Conservation (phyloP, 1,140 invertebrate species). For the Drosophila nannoptera region DNA sequence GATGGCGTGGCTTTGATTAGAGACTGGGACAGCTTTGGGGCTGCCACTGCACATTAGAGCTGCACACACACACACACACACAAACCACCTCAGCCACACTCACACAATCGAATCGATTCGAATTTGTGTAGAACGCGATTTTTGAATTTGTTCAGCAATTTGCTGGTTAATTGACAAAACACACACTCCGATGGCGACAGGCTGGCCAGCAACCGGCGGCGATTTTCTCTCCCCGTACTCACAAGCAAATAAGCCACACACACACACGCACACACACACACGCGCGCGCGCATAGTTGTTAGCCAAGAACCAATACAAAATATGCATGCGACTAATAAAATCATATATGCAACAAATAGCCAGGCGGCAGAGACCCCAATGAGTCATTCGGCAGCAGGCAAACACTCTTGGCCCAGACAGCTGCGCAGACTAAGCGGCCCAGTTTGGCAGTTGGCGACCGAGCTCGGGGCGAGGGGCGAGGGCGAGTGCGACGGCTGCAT, state of each 20-base stretch:
- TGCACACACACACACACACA: constrained; percentile 2
- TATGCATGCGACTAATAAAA: constrained; percentile 70
- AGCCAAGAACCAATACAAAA: constrained; percentile 27
- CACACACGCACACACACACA: constrained; percentile 20
- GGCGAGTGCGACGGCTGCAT: background rate
- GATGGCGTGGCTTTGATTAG: constrained; percentile 70
- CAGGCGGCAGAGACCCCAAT: constrained; percentile 67
- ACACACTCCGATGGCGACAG: constrained; percentile 50
- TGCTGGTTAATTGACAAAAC: constrained; percentile 77
- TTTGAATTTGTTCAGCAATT: constrained; percentile 76
- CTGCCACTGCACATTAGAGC: constrained; percentile 18
- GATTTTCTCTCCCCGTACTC: constrained; percentile 46
- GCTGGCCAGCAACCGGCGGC: constrained; percentile 64
- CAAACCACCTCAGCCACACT: constrained; percentile 6
- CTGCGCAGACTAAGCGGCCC: constrained; percentile 62
- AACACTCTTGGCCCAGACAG: constrained; percentile 65
- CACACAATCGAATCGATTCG: constrained; percentile 34
- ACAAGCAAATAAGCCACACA: constrained; percentile 19
- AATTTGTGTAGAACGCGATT: constrained; percentile 71
- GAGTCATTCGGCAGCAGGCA: constrained; percentile 52
- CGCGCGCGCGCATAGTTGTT: constrained; percentile 6
- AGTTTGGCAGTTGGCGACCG: constrained; percentile 20
- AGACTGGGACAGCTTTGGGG: constrained; percentile 13
- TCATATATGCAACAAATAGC: constrained; percentile 75
- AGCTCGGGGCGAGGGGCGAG: too few species aligned